phyloP scores from a whole-genome alignment of 2,113 vertebrate genomes.

The Rhinoptilus africanus region DNA sequence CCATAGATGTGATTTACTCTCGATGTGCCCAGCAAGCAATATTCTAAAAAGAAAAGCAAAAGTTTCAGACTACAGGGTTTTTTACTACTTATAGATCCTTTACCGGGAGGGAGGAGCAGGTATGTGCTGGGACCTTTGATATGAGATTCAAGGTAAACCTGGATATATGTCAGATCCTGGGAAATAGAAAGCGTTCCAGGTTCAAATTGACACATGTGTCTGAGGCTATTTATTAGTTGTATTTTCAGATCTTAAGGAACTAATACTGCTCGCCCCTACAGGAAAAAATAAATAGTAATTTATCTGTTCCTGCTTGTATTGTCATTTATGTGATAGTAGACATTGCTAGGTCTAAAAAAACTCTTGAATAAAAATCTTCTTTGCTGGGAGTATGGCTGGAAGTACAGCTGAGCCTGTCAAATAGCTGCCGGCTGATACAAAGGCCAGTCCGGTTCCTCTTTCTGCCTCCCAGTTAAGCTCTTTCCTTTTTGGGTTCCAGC shows the following conservation, averaged over 20 bases:
- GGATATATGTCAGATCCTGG: neutral
- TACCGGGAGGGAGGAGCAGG: neutral
- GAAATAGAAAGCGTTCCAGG: neutral
- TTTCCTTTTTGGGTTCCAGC: neutral
- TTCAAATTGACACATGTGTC: neutral
- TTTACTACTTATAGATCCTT: neutral
- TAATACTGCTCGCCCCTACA: neutral
- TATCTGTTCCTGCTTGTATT: neutral
- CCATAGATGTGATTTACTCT: slow-evolving; percentile 42
- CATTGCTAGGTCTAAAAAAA: neutral
- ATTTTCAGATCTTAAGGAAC: neutral
- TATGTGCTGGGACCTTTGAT: neutral
- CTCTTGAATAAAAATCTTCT: neutral
- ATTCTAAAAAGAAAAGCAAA: slow-evolving; percentile 5
- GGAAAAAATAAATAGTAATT: neutral
- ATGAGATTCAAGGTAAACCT: neutral
- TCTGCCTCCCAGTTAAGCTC: neutral
- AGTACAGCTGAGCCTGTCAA: neutral
- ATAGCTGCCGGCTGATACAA: neutral
- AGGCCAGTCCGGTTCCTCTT: neutral
- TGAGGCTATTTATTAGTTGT: neutral
- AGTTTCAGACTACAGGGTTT: neutral
- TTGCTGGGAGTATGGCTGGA: neutral
- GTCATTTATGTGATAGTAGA: neutral
- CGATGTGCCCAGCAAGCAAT: neutral